phyloP scores from a whole-genome alignment of 2,888 invertebrate species.

The Sinopyrophorus schimmeli region DNA sequence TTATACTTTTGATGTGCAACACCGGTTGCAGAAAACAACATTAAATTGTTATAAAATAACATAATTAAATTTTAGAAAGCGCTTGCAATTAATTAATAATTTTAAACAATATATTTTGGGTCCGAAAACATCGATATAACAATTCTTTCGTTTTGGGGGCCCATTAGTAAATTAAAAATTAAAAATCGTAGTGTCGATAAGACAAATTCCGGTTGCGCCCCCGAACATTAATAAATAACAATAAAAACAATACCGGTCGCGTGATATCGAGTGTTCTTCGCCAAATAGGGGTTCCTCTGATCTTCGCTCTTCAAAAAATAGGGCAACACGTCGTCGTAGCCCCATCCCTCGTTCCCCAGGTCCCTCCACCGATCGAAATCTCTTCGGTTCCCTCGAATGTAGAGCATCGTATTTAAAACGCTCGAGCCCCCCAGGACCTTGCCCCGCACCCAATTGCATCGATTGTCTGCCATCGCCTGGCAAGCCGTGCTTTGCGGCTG shows the following conservation, averaged over 20 bases:
- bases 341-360: constrained; percentile 87
- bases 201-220: no score
- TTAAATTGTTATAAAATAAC: no score
- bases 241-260: constrained; percentile 73
- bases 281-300: constrained; percentile 85
- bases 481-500: constrained; percentile 83
- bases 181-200: no score
- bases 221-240: no score
- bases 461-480: constrained; percentile 81
- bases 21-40: no score
- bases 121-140: no score
- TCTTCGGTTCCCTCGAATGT: constrained; percentile 82
- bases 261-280: constrained; percentile 72
- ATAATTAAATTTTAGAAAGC: no score
- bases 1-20: no score
- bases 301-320: constrained; percentile 88
- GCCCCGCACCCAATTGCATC: constrained; percentile 89
- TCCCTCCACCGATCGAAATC: constrained; percentile 89
- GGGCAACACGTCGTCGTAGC: constrained; percentile 76
- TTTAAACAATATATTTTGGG: no score
- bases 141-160: no score
- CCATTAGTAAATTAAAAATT: no score
- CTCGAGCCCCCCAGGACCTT: constrained; percentile 87
- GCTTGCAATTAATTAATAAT: no score
- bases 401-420: constrained; percentile 88